Conservation (phyloP, 2,888 invertebrate genomes). For the Thera britannica region DNA sequence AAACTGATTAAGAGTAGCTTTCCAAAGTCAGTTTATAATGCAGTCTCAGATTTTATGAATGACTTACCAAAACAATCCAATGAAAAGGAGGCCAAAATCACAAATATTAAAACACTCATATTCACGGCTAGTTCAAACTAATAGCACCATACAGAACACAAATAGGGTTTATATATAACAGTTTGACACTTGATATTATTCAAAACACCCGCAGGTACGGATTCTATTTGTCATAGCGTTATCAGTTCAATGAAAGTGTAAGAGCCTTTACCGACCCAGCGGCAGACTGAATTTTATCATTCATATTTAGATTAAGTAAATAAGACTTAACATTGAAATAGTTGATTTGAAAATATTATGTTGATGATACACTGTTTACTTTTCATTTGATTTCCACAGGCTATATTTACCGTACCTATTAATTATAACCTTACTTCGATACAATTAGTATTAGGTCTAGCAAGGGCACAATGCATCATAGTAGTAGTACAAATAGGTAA, state of each 20-base stretch:
- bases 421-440: no score
- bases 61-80: slow-evolving; percentile 28
- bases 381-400: no score
- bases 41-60: neutral
- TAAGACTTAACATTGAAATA: no score
- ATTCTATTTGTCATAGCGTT: slow-evolving; percentile 21
- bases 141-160: neutral
- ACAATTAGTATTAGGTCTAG: neutral
- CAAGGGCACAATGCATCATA: neutral
- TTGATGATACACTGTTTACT: no score
- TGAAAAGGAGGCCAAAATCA: slow-evolving; percentile 5
- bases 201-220: slow-evolving; percentile 60
- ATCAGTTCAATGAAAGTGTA: slow-evolving; percentile 15
- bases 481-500: no score
- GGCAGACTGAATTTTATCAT: no score
- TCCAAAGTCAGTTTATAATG: no score
- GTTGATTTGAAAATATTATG: no score
- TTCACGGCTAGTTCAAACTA: slow-evolving; percentile 16
- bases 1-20: no score
- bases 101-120: slow-evolving; percentile 23
- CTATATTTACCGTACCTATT: no score
- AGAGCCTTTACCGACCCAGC: no score
- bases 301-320: no score
- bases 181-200: slow-evolving; percentile 49
- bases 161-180: slow-evolving; percentile 26